phyloP scores from a whole-genome alignment of 2,113 vertebrate genomes.

The Trogon surrucura region DNA sequence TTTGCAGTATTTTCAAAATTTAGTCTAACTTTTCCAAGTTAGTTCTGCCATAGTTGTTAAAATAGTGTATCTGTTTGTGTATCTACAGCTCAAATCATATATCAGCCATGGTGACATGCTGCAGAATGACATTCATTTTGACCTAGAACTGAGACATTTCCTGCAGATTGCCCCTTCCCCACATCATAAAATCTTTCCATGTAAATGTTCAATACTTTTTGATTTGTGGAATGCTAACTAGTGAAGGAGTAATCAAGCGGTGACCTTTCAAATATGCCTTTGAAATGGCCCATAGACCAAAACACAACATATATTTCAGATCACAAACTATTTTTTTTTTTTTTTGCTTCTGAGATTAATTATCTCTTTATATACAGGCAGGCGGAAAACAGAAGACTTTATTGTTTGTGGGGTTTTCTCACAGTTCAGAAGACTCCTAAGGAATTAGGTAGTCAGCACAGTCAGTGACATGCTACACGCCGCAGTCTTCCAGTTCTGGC shows the following conservation, averaged over 20 bases:
- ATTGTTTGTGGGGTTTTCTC: neutral
- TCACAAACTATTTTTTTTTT: neutral
- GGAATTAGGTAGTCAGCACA: neutral
- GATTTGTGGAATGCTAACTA: neutral
- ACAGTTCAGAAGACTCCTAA: neutral
- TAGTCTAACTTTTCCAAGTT: neutral
- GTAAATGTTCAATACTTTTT: neutral
- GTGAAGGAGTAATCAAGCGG: neutral
- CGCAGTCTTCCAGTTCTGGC: neutral
- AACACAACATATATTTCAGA: neutral
- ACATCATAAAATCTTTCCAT: neutral
- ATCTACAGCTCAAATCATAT: neutral
- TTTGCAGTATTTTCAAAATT: neutral
- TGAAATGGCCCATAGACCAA: neutral
- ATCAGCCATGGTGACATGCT: neutral
- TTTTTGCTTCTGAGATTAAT: neutral
- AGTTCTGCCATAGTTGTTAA: neutral
- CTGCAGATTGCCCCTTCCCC: neutral
- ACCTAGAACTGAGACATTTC: neutral
- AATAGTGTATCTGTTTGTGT: accelerated
- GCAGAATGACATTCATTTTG: neutral
- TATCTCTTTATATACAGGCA: neutral
- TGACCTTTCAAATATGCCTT: neutral
- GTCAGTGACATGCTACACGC: neutral
- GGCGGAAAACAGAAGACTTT: neutral